phyloP scores from a whole-genome alignment of 2,888 invertebrate species.

The Crocallis elinguaria region DNA sequence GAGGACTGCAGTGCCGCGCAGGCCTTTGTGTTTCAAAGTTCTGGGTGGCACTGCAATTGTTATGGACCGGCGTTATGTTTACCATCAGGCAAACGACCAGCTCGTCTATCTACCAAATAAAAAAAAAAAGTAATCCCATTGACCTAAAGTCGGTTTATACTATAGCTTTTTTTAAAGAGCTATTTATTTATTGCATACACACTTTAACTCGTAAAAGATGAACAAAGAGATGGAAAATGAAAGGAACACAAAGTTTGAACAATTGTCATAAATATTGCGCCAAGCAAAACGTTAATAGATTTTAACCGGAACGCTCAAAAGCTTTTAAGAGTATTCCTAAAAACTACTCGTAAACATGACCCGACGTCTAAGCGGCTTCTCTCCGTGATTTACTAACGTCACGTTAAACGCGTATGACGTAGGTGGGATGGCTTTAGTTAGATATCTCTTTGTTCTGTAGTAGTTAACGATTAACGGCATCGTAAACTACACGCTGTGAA shows the following conservation, averaged over 20 bases:
- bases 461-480: slow-evolving; percentile 27
- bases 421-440: neutral
- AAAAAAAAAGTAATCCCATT: too few species aligned
- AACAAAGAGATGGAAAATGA: too few species aligned
- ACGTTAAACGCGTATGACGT: slow-evolving; percentile 7
- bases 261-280: neutral
- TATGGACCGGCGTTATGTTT: too few species aligned
- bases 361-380: neutral
- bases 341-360: slow-evolving; percentile 10
- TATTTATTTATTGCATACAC: too few species aligned
- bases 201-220: too few species aligned
- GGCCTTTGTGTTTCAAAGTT: too few species aligned
- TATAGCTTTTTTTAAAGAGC: too few species aligned
- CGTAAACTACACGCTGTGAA: slow-evolving; percentile 38
- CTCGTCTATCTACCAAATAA: too few species aligned
- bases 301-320: slow-evolving; percentile 9
- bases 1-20: too few species aligned
- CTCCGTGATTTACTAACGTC: neutral
- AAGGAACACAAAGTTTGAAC: neutral
- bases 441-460: slow-evolving; percentile 39
- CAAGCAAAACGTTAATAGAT: neutral
- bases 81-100: too few species aligned
- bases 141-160: too few species aligned
- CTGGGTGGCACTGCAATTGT: too few species aligned
- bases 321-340: slow-evolving; percentile 16